Base-by-base conservation (phyloP, 2,797 vertebrate species). In the Kryptopterus vitreolus region DNA sequence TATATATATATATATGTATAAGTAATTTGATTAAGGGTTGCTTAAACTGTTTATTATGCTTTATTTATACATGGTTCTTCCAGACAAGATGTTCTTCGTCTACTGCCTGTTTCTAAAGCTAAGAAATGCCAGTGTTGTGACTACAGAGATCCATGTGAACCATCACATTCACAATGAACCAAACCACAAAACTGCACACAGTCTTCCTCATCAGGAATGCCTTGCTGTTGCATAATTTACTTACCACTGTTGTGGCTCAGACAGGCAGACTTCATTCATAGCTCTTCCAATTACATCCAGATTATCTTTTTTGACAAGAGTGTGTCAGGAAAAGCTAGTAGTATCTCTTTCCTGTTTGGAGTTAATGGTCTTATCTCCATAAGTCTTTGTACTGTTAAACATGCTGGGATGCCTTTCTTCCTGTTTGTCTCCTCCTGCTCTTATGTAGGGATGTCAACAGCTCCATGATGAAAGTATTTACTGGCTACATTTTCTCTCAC, bases 381-480 rank as follows among this genome's bases (percentile, higher is more conserved):
- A 29, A 78, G 69, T 62, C 52, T 65, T 12, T 48, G n/a, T 66
- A 68, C 35, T 43, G 8, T 50, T 31, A 57, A 70, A 55, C 6
- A 38, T 33, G 48, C 38, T 65, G 65, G 72, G 58, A 87, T 88
- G 88, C 86, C 85, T 90, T 87, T 87, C 84, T 86, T 69, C 84
- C 79, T 72, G 82, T 73, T 87, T 87, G 86, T 88, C 81, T 85
- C 38, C 66, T 78, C 12, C 24, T 57, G 59, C 31, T 72, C 38
- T 58, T 65, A 78, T 58, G 59, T 48, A 53, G 83, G 82, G n/a
- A 85, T 76, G 83, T 85, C 88, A 78, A 76, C 18, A 3, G 85
- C 35, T 78, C 76, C 83, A 78, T 87, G 87, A 89, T 71, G 65
- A 82, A 79, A 80, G 68, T 70, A 79, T 86, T 82, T 85, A 62